A percentile compares a stretch with the other conserved stretches of the same genome.
phyloP scores from a whole-genome alignment of 2,888 invertebrate genomes.

The Toxonevra muliebris region DNA sequence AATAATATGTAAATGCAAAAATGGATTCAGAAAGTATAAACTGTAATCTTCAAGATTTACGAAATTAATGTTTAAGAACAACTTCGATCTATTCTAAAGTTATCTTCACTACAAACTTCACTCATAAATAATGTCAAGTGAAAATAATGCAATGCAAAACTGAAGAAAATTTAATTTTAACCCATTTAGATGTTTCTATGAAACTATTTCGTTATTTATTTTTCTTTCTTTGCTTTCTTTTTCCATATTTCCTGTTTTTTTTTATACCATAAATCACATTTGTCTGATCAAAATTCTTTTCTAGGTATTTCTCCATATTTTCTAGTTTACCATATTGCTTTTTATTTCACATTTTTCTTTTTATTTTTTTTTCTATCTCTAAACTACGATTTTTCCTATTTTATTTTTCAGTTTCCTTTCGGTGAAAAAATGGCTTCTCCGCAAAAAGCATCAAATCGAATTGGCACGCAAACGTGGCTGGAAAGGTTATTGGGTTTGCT shows the following conservation, averaged over 20 bases:
- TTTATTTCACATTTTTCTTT: background rate
- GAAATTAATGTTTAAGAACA: too few species aligned
- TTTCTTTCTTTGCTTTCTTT: too few species aligned
- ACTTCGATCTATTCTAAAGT: too few species aligned
- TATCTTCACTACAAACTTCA: background rate
- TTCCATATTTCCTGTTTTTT: too few species aligned
- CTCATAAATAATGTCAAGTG: background rate
- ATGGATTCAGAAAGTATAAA: too few species aligned
- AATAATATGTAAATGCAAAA: too few species aligned
- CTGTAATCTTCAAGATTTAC: too few species aligned
- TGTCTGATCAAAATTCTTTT: too few species aligned
- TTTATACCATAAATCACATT: too few species aligned
- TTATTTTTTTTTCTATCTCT: background rate
- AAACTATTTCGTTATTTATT: background rate
- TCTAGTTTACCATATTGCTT: constrained; percentile 15
- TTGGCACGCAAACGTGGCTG: constrained; percentile 94
- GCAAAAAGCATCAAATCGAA: constrained; percentile 97
- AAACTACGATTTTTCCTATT: too few species aligned
- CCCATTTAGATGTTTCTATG: background rate
- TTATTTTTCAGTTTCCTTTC: constrained; percentile 82
- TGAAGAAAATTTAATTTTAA: background rate
- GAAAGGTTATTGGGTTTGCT: constrained; percentile 99
- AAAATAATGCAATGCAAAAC: background rate
- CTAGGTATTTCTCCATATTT: background rate
- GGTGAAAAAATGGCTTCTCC: constrained; percentile 97